Percentiles rank a stretch among this genome's conserved stretches.
These are phyloP conservation scores for Eulemur rufifrons DNA, from an alignment of 2,113 vertebrate species.

Conservation along the genomic window DNA sequence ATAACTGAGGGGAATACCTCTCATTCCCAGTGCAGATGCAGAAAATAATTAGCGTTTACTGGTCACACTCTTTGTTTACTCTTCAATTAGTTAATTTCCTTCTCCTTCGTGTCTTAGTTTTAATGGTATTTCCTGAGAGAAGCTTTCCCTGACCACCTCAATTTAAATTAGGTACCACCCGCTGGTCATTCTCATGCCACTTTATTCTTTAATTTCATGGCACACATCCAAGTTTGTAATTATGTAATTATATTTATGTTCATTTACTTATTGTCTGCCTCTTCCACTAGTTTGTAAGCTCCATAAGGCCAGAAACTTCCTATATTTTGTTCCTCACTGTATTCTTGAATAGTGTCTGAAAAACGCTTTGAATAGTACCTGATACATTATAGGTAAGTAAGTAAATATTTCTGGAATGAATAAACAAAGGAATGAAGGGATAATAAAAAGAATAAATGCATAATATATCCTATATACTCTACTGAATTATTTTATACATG, in stretches of 20 bases:
- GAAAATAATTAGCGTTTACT: neutral
- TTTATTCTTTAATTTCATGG: conserved; percentile 41
- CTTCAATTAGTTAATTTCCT: conserved; percentile 46
- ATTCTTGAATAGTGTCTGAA: neutral
- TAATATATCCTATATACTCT: neutral
- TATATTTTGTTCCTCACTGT: neutral
- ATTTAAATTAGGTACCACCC: conserved; percentile 20
- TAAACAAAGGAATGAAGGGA: neutral
- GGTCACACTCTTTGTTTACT: neutral
- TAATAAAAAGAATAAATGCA: neutral
- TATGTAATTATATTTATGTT: conserved; percentile 41
- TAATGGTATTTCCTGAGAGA: conserved; percentile 42
- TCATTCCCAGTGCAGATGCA: neutral
- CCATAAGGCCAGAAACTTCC: neutral
- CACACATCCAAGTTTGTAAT: conserved; percentile 38
- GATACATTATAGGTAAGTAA: neutral
- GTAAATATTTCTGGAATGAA: neutral
- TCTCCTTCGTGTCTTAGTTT: neutral
- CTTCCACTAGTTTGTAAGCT: conserved; percentile 5
- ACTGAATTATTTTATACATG: neutral
- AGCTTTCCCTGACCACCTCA: neutral
- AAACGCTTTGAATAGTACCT: neutral
- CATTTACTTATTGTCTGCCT: conserved; percentile 24
- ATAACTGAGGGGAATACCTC: neutral
- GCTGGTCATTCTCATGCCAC: neutral